Conservation (phyloP, 2,113 vertebrate species). For the Tricholaema leucomelas region DNA sequence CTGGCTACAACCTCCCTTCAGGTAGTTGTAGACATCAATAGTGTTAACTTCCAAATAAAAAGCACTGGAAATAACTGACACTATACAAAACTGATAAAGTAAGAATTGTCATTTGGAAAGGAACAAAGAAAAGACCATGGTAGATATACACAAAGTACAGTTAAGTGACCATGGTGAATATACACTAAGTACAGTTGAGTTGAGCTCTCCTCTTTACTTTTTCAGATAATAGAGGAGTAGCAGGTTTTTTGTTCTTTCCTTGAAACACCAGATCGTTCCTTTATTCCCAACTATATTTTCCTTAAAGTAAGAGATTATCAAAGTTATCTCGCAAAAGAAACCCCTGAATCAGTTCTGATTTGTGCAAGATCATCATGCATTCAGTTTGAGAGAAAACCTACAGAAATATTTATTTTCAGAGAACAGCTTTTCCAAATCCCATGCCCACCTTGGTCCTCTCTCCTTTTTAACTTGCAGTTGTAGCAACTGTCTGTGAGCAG, state of each 20-base stretch:
- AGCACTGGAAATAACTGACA: background rate
- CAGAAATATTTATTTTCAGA: background rate
- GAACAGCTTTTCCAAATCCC: background rate
- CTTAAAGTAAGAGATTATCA: background rate
- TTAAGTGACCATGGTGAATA: background rate
- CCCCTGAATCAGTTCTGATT: background rate
- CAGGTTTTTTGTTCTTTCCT: background rate
- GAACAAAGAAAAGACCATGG: background rate
- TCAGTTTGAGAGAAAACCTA: background rate
- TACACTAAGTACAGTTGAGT: background rate
- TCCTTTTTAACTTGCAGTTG: background rate
- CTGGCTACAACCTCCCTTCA: no score
- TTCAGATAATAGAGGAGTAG: background rate
- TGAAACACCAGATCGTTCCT: background rate
- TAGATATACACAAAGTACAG: no score
- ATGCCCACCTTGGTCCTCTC: background rate
- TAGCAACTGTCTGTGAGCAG: background rate
- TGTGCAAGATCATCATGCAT: background rate
- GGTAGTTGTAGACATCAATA: no score
- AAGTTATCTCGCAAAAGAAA: background rate
- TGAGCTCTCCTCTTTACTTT: background rate
- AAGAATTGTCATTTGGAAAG: background rate
- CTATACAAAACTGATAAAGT: background rate
- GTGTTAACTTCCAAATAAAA: background rate
- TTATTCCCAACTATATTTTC: background rate